Percentiles rank a stretch among this genome's conserved stretches.
Conservation (phyloP, 2,888 invertebrate species). For the Oconnorella tubifera region DNA sequence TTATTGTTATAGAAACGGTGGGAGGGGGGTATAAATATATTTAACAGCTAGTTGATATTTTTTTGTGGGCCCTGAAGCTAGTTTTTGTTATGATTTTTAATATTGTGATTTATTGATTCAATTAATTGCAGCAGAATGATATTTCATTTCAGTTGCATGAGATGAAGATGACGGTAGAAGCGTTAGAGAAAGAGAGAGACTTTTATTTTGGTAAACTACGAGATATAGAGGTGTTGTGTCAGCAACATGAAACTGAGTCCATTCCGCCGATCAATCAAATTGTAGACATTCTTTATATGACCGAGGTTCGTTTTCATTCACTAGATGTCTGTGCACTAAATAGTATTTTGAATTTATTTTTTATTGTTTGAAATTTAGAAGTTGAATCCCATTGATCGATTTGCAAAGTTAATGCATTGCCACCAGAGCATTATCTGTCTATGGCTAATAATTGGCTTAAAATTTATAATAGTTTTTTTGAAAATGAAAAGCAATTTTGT, state of each 20-base stretch:
- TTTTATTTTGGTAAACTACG: conserved; percentile 98
- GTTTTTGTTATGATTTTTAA: too few species aligned
- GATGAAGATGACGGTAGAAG: conserved; percentile 81
- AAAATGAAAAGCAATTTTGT: neutral
- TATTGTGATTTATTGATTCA: too few species aligned
- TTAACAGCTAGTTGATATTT: too few species aligned
- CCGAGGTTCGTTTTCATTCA: conserved; percentile 69
- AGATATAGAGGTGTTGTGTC: conserved; percentile 97
- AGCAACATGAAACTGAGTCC: conserved; percentile 75
- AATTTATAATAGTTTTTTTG: conserved; percentile 70
- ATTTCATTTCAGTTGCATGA: conserved; percentile 76
- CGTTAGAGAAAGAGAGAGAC: conserved; percentile 95
- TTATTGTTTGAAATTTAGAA: conserved; percentile 63
- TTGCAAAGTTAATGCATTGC: too few species aligned
- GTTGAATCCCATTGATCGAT: too few species aligned
- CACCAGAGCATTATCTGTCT: conserved; percentile 61
- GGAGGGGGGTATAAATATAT: too few species aligned
- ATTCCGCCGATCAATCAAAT: conserved; percentile 75
- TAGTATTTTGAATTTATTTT: neutral
- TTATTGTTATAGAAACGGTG: too few species aligned
- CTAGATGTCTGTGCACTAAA: neutral
- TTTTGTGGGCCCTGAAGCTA: too few species aligned
- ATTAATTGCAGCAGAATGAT: too few species aligned
- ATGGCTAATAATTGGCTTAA: conserved; percentile 64
- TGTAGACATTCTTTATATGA: conserved; percentile 94